These are phyloP conservation scores for Danaus plexippus DNA, from an alignment of 1,140 invertebrate species.

Conservation along the genomic window DNA sequence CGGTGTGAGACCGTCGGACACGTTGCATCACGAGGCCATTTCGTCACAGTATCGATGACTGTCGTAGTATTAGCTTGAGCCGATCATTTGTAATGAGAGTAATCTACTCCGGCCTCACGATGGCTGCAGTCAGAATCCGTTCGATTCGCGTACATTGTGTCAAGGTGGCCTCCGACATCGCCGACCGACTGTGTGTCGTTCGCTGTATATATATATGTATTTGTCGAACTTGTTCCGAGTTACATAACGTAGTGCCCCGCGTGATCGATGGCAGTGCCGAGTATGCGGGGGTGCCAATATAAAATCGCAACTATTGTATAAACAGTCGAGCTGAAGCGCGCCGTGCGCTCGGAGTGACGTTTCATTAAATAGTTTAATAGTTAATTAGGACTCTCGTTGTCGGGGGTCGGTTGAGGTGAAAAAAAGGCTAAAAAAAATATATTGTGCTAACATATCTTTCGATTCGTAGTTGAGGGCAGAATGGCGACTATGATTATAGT, in stretches of 20 bases:
- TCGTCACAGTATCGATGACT: constrained; percentile 18
- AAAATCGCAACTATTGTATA: constrained; percentile 18
- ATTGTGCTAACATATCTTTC: constrained; percentile 62
- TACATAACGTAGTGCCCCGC: constrained; percentile 15
- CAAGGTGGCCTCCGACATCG: constrained; percentile 30
- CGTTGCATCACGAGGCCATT: constrained; percentile 12
- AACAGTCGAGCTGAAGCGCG: background rate
- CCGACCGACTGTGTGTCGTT: constrained; percentile 30
- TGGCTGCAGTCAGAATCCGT: constrained; percentile 8
- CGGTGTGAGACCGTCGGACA: background rate
- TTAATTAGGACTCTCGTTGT: constrained; percentile 48
- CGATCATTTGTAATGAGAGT: constrained; percentile 8
- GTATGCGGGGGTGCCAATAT: constrained; percentile 11
- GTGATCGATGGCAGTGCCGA: no score
- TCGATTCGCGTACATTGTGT: constrained; percentile 38
- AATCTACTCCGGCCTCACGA: constrained; percentile 22
- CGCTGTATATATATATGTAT: constrained; percentile 38
- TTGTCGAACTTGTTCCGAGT: constrained; percentile 23
- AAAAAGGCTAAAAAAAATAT: constrained; percentile 25
- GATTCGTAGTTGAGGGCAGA: constrained; percentile 44
- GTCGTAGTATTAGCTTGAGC: background rate
- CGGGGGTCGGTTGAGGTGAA: constrained; percentile 27
- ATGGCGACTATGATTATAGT: constrained; percentile 59
- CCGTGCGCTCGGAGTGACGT: constrained; percentile 30
- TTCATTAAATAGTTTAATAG: constrained; percentile 47